These are phyloP conservation scores for Globicephala melas DNA, from an alignment of 2,113 vertebrate genomes.

Conservation along the genomic window DNA sequence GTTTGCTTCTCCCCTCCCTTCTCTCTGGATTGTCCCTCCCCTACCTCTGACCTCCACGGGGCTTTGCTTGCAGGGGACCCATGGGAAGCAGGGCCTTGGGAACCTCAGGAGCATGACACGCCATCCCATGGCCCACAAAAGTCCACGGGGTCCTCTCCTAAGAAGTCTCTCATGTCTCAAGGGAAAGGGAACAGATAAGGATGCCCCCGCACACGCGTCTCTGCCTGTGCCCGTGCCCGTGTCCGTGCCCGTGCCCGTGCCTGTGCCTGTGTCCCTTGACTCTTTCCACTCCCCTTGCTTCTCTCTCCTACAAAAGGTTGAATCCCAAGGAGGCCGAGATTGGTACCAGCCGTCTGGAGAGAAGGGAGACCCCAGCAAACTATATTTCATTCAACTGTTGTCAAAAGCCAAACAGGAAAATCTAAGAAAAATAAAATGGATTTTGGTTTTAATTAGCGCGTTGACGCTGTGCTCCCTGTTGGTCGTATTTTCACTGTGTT, in stretches of 20 bases:
- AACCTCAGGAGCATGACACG: neutral
- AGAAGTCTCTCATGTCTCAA: neutral
- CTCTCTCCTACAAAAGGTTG: neutral
- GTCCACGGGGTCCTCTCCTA: neutral
- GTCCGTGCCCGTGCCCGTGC: too few species aligned
- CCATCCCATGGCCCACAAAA: neutral
- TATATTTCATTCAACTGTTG: neutral
- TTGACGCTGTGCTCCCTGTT: neutral
- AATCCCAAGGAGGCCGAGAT: neutral
- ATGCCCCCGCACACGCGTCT: neutral
- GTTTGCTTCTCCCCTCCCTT: neutral
- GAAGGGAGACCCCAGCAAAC: neutral
- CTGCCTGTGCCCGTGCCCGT: too few species aligned
- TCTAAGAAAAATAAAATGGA: slow-evolving; percentile 7
- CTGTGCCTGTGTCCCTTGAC: too few species aligned
- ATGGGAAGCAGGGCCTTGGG: neutral
- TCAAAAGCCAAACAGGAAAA: neutral
- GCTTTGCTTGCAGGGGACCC: too few species aligned
- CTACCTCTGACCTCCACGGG: neutral
- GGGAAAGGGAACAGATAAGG: neutral
- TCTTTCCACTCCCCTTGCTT: neutral
- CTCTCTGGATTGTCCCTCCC: neutral
- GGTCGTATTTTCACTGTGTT: neutral
- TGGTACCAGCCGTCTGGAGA: neutral
- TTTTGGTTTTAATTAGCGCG: neutral